Evolutionary conservation across 1,140 invertebrate species (phyloP).

Genomic region (Drosophila parabipectinata): DNA sequence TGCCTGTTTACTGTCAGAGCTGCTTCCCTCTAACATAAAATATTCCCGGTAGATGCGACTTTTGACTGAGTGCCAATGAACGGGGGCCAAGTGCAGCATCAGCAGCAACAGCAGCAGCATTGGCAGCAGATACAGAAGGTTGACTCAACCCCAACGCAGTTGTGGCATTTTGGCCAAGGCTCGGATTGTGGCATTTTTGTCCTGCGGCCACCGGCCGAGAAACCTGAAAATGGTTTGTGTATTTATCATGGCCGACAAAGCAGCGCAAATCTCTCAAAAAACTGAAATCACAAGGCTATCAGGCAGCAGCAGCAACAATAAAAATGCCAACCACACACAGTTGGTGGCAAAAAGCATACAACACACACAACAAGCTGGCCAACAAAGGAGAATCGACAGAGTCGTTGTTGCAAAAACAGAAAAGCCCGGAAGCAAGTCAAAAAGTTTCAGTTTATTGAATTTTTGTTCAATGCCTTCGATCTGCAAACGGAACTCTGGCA

Average conservation of each 20-base stretch:
- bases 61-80: conserved; percentile 68
- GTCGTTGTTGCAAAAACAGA: conserved; percentile 8
- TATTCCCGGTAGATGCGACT: conserved; percentile 55
- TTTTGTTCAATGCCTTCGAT: conserved; percentile 71
- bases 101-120: neutral
- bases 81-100: conserved; percentile 12
- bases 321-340: conserved; percentile 79
- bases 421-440: conserved; percentile 51
- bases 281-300: conserved; percentile 77
- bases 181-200: conserved; percentile 66
- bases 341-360: conserved; percentile 65
- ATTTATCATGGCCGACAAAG: conserved; percentile 81
- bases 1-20: conserved; percentile 59
- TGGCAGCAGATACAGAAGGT: conserved; percentile 34
- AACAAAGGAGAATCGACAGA: conserved; percentile 34
- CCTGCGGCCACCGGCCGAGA: conserved; percentile 72
- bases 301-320: conserved; percentile 55
- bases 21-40: conserved; percentile 67
- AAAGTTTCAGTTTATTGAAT: conserved; percentile 74
- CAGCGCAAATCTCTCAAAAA: conserved; percentile 65
- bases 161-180: conserved; percentile 27
- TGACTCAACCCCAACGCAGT: conserved; percentile 58
- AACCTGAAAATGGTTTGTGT: conserved; percentile 77
- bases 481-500: conserved; percentile 49
- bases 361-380: conserved; percentile 38